Base-by-base conservation (phyloP, 2,797 vertebrate species). In the Loris lydekkerianus region DNA sequence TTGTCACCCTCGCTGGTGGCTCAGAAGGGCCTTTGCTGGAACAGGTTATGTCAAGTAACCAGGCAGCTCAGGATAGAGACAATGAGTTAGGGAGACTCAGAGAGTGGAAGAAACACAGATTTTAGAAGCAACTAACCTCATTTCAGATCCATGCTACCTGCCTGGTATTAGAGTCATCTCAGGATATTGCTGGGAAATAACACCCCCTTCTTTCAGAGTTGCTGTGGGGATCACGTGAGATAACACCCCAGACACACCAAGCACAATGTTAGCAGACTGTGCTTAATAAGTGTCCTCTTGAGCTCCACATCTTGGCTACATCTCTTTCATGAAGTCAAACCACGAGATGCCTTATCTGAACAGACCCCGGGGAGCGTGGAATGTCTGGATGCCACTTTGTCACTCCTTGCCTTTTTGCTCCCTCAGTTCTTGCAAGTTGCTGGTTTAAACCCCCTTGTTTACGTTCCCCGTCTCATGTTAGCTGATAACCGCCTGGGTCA, bases 401-500 rank as follows among this genome's bases (percentile, higher is more conserved):
- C 83, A 27, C 67, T 83, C 49, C 49, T 15, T 49, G 77, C 21
- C 70, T 91, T 73, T 78, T 80, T 92, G 53, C 60, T 70, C 18
- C 40, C 60, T 81, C 4, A 3, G 63, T 88, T 21, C 84, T 94
- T 77, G 21, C 43, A 43, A 43, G 87, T 80, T 93, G 63, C 65
- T 61, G 40, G n/a, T 81, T 87, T 86, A 77, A 94, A 69, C 3
- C 31, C 15, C 27, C 27, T 87, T 5, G 27, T 88, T 95, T 58
- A 86, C 46, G 84, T 77, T 60, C 37, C 17, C 2, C 0, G 6
- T 86, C 93, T 91, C 60, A 6, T 29, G 56, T 91, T 77, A 86
- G 84, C 84, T 76, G 78, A 76, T 86, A 90, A 31, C 29, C 65
- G 91, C 75, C 34, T 46, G 58, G 37, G 86, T 87, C 81, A 75